Evolutionary conservation across 2,113 vertebrate genomes (phyloP).

Genomic region (Balaeniceps rex): DNA sequence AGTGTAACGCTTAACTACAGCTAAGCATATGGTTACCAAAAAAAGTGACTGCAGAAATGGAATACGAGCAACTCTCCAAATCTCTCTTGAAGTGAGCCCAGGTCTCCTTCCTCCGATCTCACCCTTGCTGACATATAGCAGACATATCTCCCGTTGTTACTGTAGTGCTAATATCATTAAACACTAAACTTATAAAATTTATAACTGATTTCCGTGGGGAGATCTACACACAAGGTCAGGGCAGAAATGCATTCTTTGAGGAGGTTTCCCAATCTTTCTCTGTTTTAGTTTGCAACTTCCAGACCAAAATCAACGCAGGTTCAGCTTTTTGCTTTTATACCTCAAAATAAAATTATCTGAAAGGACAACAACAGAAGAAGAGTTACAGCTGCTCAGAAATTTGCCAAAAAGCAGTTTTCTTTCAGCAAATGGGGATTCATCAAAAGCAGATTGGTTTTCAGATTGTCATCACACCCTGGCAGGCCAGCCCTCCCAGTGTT

Average conservation of each 20-base stretch:
- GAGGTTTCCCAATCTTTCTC: neutral
- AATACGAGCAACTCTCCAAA: neutral
- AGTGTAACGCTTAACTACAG: neutral
- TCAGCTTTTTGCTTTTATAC: neutral
- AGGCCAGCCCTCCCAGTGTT: neutral
- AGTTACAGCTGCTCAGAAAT: neutral
- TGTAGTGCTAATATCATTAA: neutral
- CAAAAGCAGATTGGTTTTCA: neutral
- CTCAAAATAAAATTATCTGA: neutral
- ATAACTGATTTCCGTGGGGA: neutral
- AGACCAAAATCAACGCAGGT: neutral
- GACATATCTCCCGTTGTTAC: neutral
- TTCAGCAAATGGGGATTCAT: neutral
- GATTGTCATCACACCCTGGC: neutral
- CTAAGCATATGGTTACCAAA: neutral
- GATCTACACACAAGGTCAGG: neutral
- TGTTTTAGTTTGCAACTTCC: neutral
- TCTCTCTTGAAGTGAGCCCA: neutral
- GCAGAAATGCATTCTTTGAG: neutral
- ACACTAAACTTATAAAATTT: neutral
- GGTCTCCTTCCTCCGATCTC: neutral
- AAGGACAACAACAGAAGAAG: neutral
- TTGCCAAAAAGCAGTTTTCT: neutral
- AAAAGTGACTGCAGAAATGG: neutral
- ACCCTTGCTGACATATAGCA: neutral